Evolutionary conservation across 2,888 invertebrate species (phyloP), one percentile per base, ranked within the genome.

Genomic region (Melinaea menophilus): DNA sequence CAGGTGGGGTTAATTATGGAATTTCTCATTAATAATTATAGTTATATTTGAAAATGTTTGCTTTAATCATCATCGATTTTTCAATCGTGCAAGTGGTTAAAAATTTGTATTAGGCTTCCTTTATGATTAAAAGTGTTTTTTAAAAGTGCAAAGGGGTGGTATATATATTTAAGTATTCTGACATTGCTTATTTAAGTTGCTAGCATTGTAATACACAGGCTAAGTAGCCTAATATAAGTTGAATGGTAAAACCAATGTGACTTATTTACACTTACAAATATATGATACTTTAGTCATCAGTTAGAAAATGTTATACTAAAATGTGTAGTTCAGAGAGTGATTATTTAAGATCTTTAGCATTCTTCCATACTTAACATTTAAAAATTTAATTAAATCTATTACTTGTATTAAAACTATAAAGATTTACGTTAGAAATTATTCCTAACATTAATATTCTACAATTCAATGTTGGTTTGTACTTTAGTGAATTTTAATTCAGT

Each of bases 1-100:
- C 91, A 91, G 91, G 91, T 91, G 91, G 91, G 91, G 88, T 91
- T 76, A 91, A 91, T 87, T 91, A 91, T 78, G 91, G 91, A 81
- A 91, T 91, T 81, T 87, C 90, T 76, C 86, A 91, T 75, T 91
- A 90, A 87, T 72, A 72, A 66, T 68, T 63, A 51, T 48, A 58
- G 63, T 45, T 48, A 51, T 61, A 59, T 64, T 55, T 63, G 59
- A 34, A 22, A 62, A 61, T 37, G 61, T 63, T 63, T 68, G 35
- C 51, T 51, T 59, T 55, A 54, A 22, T 55, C 48, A 59, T 58
- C 61, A 55, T 59, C 54, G 47, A 46, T 58, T 55, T 60, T 61
- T 48, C 61, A 59, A 63, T 62, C 57, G 54, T 61, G 41, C 58
- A 61, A 51, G 5, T 31, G 31, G 11, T 41, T 41, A 31, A 51